Percentiles rank a stretch among this genome's conserved stretches.
Conservation (phyloP, 2,888 invertebrate species). For the Stenodera caucasica region DNA sequence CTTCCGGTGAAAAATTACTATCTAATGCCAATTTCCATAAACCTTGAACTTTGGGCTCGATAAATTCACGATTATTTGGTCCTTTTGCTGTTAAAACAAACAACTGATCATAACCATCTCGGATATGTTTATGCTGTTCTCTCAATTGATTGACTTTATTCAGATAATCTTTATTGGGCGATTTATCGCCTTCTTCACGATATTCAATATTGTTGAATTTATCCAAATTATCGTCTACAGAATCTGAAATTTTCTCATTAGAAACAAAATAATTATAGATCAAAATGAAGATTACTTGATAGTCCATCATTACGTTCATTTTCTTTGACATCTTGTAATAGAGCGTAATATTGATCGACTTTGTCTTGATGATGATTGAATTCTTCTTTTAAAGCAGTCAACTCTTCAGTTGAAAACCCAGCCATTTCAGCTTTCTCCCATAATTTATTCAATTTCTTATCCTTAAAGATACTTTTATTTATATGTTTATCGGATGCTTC, state of each 20-base stretch:
- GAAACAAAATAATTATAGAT: neutral
- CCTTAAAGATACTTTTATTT: conserved; percentile 80
- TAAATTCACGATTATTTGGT: conserved; percentile 81
- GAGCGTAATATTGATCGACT: conserved; percentile 83
- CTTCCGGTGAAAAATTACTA: conserved; percentile 78
- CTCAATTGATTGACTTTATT: conserved; percentile 71
- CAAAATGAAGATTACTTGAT: conserved; percentile 67
- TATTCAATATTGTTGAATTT: conserved; percentile 70
- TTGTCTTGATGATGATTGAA: conserved; percentile 91
- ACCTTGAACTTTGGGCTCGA: conserved; percentile 88
- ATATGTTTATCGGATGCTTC: conserved; percentile 63
- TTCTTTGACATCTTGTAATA: conserved; percentile 70
- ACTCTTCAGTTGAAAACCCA: conserved; percentile 84
- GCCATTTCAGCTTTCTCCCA: conserved; percentile 88
- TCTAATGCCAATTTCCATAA: conserved; percentile 82
- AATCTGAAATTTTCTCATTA: conserved; percentile 59
- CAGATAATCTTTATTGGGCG: conserved; percentile 64
- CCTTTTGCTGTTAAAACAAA: conserved; percentile 75
- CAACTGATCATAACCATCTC: conserved; percentile 77
- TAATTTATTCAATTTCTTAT: conserved; percentile 84
- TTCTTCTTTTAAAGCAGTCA: conserved; percentile 82
- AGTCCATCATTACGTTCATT: conserved; percentile 63
- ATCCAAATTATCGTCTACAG: conserved; percentile 71
- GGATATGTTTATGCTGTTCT: conserved; percentile 73
- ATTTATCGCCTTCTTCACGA: conserved; percentile 59